Evolutionary conservation across 2,797 vertebrate genomes (phyloP).

Genomic region (Bovichtus diacanthus): DNA sequence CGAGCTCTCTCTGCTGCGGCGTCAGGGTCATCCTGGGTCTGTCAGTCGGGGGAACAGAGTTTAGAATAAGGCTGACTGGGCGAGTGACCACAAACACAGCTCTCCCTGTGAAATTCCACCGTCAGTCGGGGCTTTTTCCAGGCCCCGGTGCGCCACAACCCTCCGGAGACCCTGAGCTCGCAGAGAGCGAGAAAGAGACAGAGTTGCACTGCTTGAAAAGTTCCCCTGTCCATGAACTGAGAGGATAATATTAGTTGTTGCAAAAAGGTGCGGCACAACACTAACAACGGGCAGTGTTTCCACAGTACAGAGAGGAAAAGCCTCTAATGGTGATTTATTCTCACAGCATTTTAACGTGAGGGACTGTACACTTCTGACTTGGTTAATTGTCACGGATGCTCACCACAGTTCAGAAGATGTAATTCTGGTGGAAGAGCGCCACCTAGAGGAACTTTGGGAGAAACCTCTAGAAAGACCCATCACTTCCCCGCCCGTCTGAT

Average conservation of each 20-base stretch:
- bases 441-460: constrained; percentile 17
- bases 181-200: constrained; percentile 39
- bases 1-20: constrained; percentile 29
- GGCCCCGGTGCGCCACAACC: constrained; percentile 57
- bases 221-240: not conserved
- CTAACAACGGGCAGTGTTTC: not conserved
- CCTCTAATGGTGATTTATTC: not conserved
- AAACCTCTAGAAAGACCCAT: constrained; percentile 1
- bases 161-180: constrained; percentile 55
- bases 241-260: constrained; percentile 10
- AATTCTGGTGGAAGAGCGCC: constrained; percentile 10
- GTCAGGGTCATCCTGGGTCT: constrained; percentile 52
- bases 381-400: not conserved
- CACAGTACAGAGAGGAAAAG: not conserved
- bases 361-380: constrained; percentile 14
- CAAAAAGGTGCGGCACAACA: not conserved
- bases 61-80: constrained; percentile 51
- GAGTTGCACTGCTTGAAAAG: constrained; percentile 25
- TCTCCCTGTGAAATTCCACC: constrained; percentile 71
- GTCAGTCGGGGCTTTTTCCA: constrained; percentile 79
- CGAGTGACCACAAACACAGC: constrained; percentile 64
- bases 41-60: constrained; percentile 14
- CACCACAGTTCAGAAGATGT: not conserved
- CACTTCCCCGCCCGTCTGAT: not conserved
- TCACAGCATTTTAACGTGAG: not conserved